phyloP scores from a whole-genome alignment of 2,113 vertebrate species.

The Microcebus jonahi region DNA sequence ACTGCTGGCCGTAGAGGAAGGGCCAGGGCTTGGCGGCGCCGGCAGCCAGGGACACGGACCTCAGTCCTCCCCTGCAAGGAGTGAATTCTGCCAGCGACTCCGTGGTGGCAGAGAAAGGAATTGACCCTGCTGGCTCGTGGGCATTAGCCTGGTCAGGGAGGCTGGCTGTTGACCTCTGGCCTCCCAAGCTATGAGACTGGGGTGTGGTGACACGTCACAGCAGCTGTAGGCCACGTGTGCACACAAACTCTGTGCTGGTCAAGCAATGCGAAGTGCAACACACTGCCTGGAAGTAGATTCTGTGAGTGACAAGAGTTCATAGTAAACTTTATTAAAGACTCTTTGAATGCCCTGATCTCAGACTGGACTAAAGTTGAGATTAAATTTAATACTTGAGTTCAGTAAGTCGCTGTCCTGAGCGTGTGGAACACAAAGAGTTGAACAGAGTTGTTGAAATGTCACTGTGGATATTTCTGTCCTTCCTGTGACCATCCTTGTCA shows the following conservation, averaged over 20 bases:
- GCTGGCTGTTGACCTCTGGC: background rate
- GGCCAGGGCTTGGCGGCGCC: background rate
- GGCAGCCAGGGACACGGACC: background rate
- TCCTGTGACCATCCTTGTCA: background rate
- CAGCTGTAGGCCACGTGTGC: background rate
- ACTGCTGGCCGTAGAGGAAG: background rate
- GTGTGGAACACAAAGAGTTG: background rate
- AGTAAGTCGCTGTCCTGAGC: background rate
- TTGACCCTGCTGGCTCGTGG: background rate
- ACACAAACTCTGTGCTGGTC: background rate
- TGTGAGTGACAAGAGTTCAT: background rate
- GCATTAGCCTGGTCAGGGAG: background rate
- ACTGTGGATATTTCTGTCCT: background rate
- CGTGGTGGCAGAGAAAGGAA: background rate
- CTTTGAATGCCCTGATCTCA: background rate
- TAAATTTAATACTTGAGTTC: background rate
- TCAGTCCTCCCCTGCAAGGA: background rate
- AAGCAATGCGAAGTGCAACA: background rate
- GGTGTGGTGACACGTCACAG: background rate
- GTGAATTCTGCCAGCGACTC: background rate
- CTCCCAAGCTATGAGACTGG: background rate
- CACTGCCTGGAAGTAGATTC: background rate
- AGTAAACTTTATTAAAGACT: background rate
- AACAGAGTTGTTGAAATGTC: background rate
- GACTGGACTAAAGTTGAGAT: background rate